Conservation (phyloP, 2,888 invertebrate species). For the Sinelater perroti region DNA sequence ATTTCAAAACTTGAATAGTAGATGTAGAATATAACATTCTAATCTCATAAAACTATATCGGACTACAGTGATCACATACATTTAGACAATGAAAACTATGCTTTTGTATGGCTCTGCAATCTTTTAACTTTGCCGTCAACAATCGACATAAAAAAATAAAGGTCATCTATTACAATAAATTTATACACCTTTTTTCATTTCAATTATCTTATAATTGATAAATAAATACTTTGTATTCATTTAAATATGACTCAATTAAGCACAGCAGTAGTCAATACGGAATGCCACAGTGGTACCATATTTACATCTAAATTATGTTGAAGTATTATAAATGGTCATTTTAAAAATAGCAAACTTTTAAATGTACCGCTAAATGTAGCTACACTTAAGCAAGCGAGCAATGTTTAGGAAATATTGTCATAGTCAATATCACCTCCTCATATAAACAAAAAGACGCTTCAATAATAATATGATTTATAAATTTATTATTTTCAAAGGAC, state of each 20-base stretch:
- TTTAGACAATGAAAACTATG: slow-evolving; percentile 56
- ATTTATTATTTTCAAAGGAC: too few species aligned
- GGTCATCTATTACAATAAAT: slow-evolving; percentile 28
- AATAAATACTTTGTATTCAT: slow-evolving; percentile 28
- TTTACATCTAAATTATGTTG: slow-evolving; percentile 31
- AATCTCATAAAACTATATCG: slow-evolving; percentile 37
- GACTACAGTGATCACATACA: slow-evolving; percentile 56
- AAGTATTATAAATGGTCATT: too few species aligned
- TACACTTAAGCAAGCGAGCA: too few species aligned
- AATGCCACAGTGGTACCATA: slow-evolving; percentile 50
- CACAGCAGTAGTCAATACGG: slow-evolving; percentile 41
- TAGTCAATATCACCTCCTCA: too few species aligned
- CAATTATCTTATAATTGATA: slow-evolving; percentile 20
- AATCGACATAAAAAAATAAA: slow-evolving; percentile 46
- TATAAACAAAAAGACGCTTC: too few species aligned
- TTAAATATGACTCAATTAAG: slow-evolving; percentile 32
- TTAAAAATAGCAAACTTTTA: slow-evolving; percentile 16
- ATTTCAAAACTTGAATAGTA: slow-evolving; percentile 32
- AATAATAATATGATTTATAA: too few species aligned
- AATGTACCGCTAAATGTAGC: too few species aligned
- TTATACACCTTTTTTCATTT: slow-evolving; percentile 21
- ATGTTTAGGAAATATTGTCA: too few species aligned
- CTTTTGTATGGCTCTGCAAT: slow-evolving; percentile 50
- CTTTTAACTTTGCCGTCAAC: slow-evolving; percentile 52
- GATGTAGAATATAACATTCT: slow-evolving; percentile 37